Evolutionary conservation across 2,113 vertebrate species (phyloP).

Genomic region (Tiliqua scincoides): DNA sequence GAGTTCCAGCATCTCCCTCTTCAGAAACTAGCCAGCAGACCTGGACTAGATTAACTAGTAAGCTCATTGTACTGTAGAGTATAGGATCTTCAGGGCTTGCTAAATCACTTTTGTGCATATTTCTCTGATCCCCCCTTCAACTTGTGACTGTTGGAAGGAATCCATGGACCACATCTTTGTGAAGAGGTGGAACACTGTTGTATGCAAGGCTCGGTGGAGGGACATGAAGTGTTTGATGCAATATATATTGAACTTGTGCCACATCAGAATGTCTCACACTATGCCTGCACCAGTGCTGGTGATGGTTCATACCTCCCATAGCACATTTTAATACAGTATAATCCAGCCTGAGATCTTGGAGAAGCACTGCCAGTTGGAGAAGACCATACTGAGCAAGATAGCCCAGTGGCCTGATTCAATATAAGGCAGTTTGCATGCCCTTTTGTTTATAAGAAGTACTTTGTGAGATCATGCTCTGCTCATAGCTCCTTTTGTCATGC

Average conservation of each 20-base stretch:
- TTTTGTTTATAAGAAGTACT: neutral
- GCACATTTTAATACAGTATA: no score
- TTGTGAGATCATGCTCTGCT: no score
- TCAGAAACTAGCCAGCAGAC: neutral
- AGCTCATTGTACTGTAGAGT: neutral
- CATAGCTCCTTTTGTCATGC: neutral
- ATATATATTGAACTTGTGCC: neutral
- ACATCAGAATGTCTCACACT: neutral
- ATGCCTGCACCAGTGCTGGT: neutral
- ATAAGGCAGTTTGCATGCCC: no score
- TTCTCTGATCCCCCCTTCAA: neutral
- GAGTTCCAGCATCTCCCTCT: neutral
- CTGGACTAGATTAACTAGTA: neutral
- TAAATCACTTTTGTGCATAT: neutral
- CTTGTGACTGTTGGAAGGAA: neutral
- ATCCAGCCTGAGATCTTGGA: no score
- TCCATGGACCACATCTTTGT: neutral
- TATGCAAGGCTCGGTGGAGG: neutral
- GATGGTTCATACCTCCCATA: neutral
- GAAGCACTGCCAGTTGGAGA: no score
- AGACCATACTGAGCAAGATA: no score
- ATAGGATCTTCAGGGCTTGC: neutral
- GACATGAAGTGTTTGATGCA: neutral
- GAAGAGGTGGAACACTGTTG: neutral
- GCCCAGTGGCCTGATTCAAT: no score